Evolutionary conservation across 2,888 invertebrate genomes (phyloP).

Genomic region (Lottia scabra): DNA sequence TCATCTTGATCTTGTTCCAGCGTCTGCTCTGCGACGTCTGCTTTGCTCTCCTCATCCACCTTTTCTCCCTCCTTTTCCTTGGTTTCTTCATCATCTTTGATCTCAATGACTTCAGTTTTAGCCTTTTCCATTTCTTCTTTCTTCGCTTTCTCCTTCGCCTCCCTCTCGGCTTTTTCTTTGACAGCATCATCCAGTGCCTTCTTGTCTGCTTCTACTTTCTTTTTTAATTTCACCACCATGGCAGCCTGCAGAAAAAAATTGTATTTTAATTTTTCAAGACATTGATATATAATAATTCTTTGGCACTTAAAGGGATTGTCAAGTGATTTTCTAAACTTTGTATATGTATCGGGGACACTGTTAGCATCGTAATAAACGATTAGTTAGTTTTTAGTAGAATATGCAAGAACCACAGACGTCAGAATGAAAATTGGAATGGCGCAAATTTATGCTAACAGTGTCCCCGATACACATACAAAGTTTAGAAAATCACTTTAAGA

Average conservation of each 20-base stretch:
- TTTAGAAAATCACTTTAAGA: no score
- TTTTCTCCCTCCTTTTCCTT: background rate
- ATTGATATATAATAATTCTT: no score
- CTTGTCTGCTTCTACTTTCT: background rate
- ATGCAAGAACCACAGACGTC: no score
- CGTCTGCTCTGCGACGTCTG: background rate
- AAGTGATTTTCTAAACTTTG: no score
- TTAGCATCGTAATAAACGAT: no score
- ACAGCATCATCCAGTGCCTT: conserved; percentile 4
- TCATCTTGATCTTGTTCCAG: conserved; percentile 2
- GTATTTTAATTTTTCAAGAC: no score
- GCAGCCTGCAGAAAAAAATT: background rate
- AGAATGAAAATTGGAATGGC: no score
- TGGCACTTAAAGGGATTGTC: no score
- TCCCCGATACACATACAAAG: no score
- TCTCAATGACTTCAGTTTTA: background rate
- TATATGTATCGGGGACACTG: no score
- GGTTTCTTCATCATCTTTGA: background rate
- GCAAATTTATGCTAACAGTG: no score
- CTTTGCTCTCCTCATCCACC: background rate
- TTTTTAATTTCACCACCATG: background rate
- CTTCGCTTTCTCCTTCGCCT: background rate
- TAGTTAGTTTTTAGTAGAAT: no score
- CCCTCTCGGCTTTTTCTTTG: background rate
- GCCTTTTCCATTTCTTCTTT: background rate